These are phyloP conservation scores for Hyperoplus lanceolatus DNA, from an alignment of 2,797 vertebrate genomes.

Conservation along the genomic window DNA sequence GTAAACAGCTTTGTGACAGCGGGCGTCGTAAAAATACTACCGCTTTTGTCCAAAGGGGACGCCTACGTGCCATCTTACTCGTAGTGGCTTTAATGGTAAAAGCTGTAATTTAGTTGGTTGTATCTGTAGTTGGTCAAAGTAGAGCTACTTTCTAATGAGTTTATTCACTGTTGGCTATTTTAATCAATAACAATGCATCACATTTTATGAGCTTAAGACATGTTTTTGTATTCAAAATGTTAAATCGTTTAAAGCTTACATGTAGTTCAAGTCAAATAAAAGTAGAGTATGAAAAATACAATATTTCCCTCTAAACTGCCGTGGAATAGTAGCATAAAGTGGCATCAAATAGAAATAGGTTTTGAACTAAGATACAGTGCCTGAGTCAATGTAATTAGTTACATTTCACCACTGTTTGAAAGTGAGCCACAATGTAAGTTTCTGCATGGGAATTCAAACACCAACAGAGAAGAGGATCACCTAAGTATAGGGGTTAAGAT, in stretches of 20 bases:
- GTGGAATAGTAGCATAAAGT: background rate
- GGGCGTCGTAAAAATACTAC: too few species aligned
- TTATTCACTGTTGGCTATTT: background rate
- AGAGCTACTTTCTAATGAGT: background rate
- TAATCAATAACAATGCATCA: background rate
- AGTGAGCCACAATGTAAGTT: background rate
- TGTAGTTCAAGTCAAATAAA: background rate
- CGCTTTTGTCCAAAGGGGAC: too few species aligned
- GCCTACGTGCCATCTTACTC: too few species aligned
- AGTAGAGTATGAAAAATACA: background rate
- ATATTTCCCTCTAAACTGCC: background rate
- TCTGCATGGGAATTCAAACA: slow-evolving; percentile 11
- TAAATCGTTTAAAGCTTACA: background rate
- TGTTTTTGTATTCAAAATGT: background rate
- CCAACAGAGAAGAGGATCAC: background rate
- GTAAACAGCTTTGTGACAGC: too few species aligned
- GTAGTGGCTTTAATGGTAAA: too few species aligned
- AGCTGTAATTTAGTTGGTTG: background rate
- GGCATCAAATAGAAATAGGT: background rate
- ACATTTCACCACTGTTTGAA: background rate
- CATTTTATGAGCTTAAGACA: background rate
- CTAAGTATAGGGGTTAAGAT: background rate
- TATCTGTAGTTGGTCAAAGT: background rate
- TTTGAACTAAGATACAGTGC: background rate
- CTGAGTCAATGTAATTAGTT: background rate